phyloP scores from a whole-genome alignment of 2,797 vertebrate species.

The Heteromormyrus szaboi region DNA sequence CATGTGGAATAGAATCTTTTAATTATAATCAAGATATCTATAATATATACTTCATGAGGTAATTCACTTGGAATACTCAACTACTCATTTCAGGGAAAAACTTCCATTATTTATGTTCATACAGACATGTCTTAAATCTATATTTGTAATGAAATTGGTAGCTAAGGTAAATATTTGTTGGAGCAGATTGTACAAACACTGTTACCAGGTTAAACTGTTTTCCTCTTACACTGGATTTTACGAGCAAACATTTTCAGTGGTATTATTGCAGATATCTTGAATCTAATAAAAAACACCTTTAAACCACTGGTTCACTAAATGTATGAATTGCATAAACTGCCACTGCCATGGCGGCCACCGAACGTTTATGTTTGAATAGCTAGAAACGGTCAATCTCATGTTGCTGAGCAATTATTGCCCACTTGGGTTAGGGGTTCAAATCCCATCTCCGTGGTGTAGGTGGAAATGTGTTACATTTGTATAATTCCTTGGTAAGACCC shows the following conservation, averaged over 20 bases:
- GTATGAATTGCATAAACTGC: neutral
- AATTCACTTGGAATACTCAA: neutral
- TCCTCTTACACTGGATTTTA: neutral
- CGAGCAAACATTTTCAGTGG: neutral
- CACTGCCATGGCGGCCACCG: neutral
- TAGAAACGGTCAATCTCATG: neutral
- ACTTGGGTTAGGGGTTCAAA: neutral
- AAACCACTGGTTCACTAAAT: neutral
- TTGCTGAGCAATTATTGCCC: neutral
- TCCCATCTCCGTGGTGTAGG: neutral
- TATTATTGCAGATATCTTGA: neutral
- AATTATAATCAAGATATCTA: neutral
- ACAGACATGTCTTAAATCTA: neutral
- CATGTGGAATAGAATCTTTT: neutral
- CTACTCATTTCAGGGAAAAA: neutral
- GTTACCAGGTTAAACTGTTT: neutral
- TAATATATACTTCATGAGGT: neutral
- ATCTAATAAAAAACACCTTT: neutral
- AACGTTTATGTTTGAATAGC: neutral
- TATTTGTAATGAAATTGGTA: neutral
- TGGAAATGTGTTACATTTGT: neutral
- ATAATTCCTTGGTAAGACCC: too few species aligned
- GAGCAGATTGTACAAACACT: neutral
- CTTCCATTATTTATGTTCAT: neutral
- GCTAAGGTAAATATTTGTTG: neutral